Evolutionary conservation across 2,113 vertebrate species (phyloP).

Genomic region (Pagrus major): DNA sequence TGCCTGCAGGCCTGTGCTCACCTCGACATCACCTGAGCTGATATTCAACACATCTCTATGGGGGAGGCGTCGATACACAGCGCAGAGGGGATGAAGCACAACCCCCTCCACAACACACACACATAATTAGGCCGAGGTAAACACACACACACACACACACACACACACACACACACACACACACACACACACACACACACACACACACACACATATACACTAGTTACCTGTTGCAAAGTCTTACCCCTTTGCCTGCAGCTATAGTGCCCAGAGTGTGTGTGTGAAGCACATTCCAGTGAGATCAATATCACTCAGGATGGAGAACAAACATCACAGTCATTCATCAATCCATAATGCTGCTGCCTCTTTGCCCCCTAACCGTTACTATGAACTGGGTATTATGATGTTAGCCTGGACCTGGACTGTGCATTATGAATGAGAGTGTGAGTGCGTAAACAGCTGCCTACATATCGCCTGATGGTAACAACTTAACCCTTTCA

Average conservation of each 20-base stretch:
- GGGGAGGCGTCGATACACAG: slow-evolving; percentile 36
- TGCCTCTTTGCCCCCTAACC: slow-evolving; percentile 66
- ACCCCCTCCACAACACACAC: neutral
- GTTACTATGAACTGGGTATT: slow-evolving; percentile 41
- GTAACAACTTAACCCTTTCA: slow-evolving; percentile 55
- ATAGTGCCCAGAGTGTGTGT: neutral
- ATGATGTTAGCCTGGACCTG: slow-evolving; percentile 50
- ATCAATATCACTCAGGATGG: slow-evolving; percentile 76
- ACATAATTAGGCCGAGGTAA: slow-evolving; percentile 32
- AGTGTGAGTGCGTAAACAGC: slow-evolving; percentile 38
- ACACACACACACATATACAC: no score
- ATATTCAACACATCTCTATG: slow-evolving; percentile 38
- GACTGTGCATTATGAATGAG: slow-evolving; percentile 66
- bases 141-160: slow-evolving; percentile 20
- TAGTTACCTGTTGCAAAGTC: slow-evolving; percentile 5
- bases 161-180: neutral
- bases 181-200: neutral
- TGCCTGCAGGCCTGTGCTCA: slow-evolving; percentile 38
- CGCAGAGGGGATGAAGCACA: slow-evolving; percentile 3
- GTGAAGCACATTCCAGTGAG: slow-evolving; percentile 44
- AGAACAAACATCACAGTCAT: slow-evolving; percentile 69
- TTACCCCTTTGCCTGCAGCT: slow-evolving; percentile 18
- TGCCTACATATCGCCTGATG: slow-evolving; percentile 25
- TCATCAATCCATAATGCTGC: slow-evolving; percentile 73
- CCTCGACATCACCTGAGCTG: slow-evolving; percentile 46